Evolutionary conservation across 2,113 vertebrate species (phyloP), one percentile per base, ranked within the genome.

Genomic region (Corvus hawaiiensis): DNA sequence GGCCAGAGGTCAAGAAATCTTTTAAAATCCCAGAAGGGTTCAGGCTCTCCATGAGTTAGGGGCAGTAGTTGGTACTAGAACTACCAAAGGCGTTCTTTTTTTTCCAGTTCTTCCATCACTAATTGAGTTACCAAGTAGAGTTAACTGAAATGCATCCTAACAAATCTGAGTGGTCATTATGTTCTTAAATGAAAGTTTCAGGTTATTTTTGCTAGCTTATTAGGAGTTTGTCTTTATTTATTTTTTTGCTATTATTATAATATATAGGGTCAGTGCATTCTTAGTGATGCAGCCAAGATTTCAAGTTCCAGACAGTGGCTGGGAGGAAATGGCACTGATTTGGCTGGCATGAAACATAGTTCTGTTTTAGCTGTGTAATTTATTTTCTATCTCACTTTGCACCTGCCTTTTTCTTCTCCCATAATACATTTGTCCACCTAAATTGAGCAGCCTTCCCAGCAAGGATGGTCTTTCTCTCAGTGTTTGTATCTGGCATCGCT

Each of bases 341-440:
- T 93, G 82, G 58, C 90, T 92, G 67, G 68, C 82, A 39, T 44
- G 71, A 75, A 61, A 89, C 56, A 5, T 3, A 67, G 72, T 80
- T 86, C 93, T 74, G 28, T 93, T 89, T 95, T 24, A 48, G 87
- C 67, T 83, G 63, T 74, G 75, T 79, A 77, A 69, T 93, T 94
- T 88, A 88, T 91, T 83, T 92, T 82, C 92, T 74, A 49, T 81
- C 68, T 83, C 48, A 71, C 61, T 83, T 84, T 72, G 68, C 87
- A 84, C 52, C 74, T 63, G 68, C 64, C 87, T 92, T 90, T 96
- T 92, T 84, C 48, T 81, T 78, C 56, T 84, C 35, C 68, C 67
- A 37, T 41, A 77, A 83, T 92, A 67, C 69, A 67, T 88, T 90
- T 93, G 79, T 86, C 90, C 68, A 24, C 88, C 76, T 88, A 81